A percentile compares a stretch with the other conserved stretches of the same genome.
Conservation (phyloP, 2,113 vertebrate species). For the Lasiurus borealis region DNA sequence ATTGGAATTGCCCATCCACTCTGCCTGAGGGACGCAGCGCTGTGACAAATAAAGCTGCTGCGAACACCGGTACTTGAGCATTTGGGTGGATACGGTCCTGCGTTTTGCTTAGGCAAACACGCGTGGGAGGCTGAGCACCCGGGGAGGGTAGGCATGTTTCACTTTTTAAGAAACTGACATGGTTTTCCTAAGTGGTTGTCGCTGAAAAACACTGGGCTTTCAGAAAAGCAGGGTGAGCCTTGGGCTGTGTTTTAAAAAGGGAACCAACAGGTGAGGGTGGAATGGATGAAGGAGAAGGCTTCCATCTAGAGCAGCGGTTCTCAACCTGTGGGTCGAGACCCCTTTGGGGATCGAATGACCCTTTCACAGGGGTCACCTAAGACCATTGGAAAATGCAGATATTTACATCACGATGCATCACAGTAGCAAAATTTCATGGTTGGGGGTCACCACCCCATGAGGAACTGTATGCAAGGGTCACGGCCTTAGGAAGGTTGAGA, state of each 20-base stretch:
- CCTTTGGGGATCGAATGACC: no score
- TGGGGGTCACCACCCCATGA: no score
- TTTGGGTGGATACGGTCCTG: background rate
- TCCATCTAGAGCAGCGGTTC: no score
- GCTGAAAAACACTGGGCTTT: background rate
- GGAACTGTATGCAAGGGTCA: no score
- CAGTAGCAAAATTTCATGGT: no score
- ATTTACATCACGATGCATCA: no score
- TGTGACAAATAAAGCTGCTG: background rate
- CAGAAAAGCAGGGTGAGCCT: background rate
- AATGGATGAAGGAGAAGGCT: background rate
- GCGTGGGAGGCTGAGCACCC: background rate
- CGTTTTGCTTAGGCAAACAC: background rate
- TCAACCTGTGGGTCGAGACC: no score
- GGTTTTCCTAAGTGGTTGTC: background rate
- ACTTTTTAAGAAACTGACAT: background rate
- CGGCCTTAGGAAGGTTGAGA: no score
- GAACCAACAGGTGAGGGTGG: background rate
- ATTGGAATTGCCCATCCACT: accelerated
- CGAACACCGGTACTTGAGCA: accelerated
- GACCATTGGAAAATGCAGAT: no score
- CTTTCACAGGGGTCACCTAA: no score
- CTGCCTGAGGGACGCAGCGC: accelerated
- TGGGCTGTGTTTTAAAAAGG: background rate
- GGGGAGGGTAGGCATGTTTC: background rate